Base-by-base conservation (phyloP, 2,113 vertebrate species). In the Nycticebus coucang region DNA sequence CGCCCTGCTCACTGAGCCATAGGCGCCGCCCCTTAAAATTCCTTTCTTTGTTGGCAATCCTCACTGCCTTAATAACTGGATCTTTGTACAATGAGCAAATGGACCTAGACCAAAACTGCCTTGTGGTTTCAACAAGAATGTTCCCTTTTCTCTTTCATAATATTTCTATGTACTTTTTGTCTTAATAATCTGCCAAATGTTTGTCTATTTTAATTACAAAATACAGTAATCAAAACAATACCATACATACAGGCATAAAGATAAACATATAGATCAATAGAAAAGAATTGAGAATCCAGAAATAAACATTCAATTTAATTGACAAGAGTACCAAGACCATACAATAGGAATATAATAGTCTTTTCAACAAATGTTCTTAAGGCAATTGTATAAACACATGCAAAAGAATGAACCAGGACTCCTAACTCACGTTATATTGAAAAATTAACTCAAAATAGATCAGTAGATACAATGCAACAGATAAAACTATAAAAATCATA, bases 181-280 rank as follows among this genome's bases (percentile, higher is more conserved):
- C 28, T 82, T 88, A 24, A 62, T 81, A 74, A 64, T 45, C 41
- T 66, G 5, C 45, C 68, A 89, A 81, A 82, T 64, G n/a, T 72
- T 87, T 79, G 24, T 87, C 91, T 41, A 75, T 41, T 84, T 82
- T 64, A 92, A 92, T 75, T 75, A 74, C 37, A 74, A 74, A 45
- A 24, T 74, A 74, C 37, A 74, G 41, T 74, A 74, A 74, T 45
- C 22, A 74, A 74, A 74, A 28, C 24, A 45, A 2, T 45, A 22
- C 45, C 11, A 6, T 74, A 74, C 11, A 6, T 74, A 74, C 72
- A 41, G 12, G 72, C 6, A 45, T 14, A 41, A 74, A 41, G 72
- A 74, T 26, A 74, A 74, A 74, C 37, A 74, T 74, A 26, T 45
- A 45, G 72, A 74, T 12, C 37, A 74, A 14, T 2, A 41, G 12